Conservation (phyloP, 2,113 vertebrate genomes). For the Cepphus grylle region DNA sequence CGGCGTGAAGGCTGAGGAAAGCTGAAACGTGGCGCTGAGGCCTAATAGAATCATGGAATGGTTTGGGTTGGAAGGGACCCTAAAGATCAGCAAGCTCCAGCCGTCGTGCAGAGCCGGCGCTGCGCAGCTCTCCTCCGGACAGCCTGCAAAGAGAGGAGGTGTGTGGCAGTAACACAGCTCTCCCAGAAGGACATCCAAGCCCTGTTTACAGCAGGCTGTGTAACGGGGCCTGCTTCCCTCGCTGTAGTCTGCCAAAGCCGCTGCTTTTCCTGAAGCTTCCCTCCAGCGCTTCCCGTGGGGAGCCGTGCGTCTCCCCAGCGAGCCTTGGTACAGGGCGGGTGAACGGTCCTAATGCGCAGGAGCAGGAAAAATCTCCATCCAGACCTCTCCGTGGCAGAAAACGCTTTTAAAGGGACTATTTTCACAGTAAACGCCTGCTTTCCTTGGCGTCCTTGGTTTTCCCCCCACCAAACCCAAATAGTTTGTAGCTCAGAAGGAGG, state of each 20-base stretch:
- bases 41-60: neutral
- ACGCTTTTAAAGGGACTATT: rapidly evolving
- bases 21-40: neutral
- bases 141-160: rapidly evolving
- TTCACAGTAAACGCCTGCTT: neutral
- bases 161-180: neutral
- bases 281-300: neutral
- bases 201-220: rapidly evolving
- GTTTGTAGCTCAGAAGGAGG: rapidly evolving
- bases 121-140: neutral
- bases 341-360: neutral
- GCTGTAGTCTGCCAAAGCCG: rapidly evolving
- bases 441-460: neutral
- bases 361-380: neutral
- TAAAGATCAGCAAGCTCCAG: neutral
- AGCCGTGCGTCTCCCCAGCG: neutral
- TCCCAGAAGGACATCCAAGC: neutral
- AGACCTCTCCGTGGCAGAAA: neutral
- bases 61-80: neutral
- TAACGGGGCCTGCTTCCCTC: rapidly evolving
- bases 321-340: neutral
- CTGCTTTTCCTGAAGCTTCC: neutral
- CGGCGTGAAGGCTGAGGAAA: neutral
- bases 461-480: rapidly evolving
- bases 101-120: rapidly evolving